Conservation (phyloP, 2,113 vertebrate genomes). For the Phoxinus phoxinus region DNA sequence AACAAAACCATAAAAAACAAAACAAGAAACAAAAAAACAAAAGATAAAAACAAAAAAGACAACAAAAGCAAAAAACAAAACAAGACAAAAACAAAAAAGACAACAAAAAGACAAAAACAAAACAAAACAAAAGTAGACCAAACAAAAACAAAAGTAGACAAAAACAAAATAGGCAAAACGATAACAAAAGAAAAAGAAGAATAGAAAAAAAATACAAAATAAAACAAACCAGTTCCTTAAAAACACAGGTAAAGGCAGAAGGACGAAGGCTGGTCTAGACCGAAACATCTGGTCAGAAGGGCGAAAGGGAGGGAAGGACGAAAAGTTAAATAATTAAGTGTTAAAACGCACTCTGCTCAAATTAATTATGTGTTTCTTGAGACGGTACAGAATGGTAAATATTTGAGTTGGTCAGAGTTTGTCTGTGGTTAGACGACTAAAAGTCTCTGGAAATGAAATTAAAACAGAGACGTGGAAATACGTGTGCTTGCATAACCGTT, state of each 20-base stretch:
- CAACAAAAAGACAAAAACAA: neutral
- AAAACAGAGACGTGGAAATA: slow-evolving; percentile 1
- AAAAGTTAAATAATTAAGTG: slow-evolving; percentile 51
- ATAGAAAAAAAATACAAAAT: neutral
- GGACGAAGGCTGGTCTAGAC: neutral
- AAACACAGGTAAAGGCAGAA: neutral
- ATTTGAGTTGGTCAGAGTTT: slow-evolving; percentile 52
- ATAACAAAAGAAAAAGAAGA: neutral
- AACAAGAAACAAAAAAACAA: neutral
- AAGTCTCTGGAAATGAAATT: slow-evolving; percentile 30
- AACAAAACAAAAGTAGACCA: neutral
- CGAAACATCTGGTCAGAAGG: slow-evolving; percentile 47
- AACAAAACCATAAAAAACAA: neutral
- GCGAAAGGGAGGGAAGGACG: neutral
- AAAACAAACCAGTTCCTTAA: neutral
- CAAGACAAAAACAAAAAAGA: neutral
- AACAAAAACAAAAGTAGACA: neutral
- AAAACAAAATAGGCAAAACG: neutral
- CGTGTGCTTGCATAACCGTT: neutral
- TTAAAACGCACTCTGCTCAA: slow-evolving; percentile 20
- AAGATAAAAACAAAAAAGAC: neutral
- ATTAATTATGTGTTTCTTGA: slow-evolving; percentile 57
- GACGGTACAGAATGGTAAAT: slow-evolving; percentile 56
- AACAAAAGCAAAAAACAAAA: neutral
- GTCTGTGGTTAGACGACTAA: slow-evolving; percentile 11